Evolutionary conservation across 2,797 vertebrate species (phyloP), one percentile per base, ranked within the genome.

Genomic region (Notolepis coatsorum): DNA sequence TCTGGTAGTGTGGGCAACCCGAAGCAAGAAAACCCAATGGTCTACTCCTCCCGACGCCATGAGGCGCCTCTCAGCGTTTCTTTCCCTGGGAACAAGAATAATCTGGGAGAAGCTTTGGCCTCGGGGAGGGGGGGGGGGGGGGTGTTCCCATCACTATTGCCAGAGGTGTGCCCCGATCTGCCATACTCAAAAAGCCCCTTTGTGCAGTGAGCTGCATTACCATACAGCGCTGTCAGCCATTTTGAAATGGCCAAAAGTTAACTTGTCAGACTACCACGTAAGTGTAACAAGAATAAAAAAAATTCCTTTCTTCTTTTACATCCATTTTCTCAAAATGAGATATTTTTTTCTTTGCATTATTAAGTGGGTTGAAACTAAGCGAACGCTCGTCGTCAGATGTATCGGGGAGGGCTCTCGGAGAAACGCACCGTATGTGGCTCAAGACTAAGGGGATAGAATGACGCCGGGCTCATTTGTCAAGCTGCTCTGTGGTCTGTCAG

Each of bases 131-230:
- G 54, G 24, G n/a, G n/a, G n/a, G n/a, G n/a, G n/a, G n/a, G n/a
- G n/a, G n/a, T n/a, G n/a, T n/a, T 77, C 72, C 61, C 73, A 60
- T 77, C 82, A 84, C 54, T 55, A 60, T 68, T 82, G 79, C 76
- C 73, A 82, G 68, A 71, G 63, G 71, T 78, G 48, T 73, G 68
- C 72, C 62, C 37, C 2, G 59, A 76, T 75, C 62, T 28, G 51
- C 56, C 42, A 17, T 65, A 66, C 61, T 79, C 68, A 49, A 68
- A 64, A 74, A 47, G 6, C 15, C 17, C 2, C 48, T 53, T 58
- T 47, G 4, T 30, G 2, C 7, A 10, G 28, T 67, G 33, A 23
- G 18, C 45, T 31, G 60, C 25, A 33, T 62, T 75, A 57, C 46
- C 52, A 45, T 60, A 53, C 7, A 54, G 23, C 61, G 30, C 18